Percentiles rank a stretch among this genome's conserved stretches.
Conservation (phyloP, 2,797 vertebrate genomes). For the Propithecus perrieri region DNA sequence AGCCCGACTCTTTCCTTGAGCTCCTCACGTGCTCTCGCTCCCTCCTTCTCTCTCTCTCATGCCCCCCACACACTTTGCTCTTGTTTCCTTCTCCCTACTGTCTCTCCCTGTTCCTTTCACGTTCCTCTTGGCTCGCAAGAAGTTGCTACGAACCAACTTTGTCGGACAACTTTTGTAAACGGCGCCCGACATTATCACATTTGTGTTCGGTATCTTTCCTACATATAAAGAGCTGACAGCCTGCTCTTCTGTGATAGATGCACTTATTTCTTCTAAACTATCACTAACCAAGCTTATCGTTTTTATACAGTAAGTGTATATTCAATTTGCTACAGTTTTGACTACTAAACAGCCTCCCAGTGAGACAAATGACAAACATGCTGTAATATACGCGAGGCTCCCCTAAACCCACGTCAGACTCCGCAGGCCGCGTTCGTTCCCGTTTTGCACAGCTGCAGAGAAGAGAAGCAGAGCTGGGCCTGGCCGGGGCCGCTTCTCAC, state of each 20-base stretch:
- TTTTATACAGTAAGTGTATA: slow-evolving; percentile 88
- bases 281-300: slow-evolving; percentile 89
- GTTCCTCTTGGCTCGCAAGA: background rate
- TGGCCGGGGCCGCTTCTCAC: background rate
- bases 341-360: slow-evolving; percentile 86
- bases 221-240: slow-evolving; percentile 85
- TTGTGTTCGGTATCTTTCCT: slow-evolving; percentile 84
- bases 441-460: slow-evolving; percentile 47
- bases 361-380: slow-evolving; percentile 86
- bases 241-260: slow-evolving; percentile 87
- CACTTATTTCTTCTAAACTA: slow-evolving; percentile 88
- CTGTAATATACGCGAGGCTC: slow-evolving; percentile 74
- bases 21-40: background rate
- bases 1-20: slow-evolving; percentile 36
- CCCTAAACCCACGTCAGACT: slow-evolving; percentile 70
- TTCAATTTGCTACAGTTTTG: slow-evolving; percentile 88
- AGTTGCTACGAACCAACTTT: slow-evolving; percentile 78
- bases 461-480: background rate
- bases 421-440: slow-evolving; percentile 24
- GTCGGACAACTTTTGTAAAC: slow-evolving; percentile 78
- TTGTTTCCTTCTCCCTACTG: background rate
- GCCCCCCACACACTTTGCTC: background rate
- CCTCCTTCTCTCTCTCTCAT: background rate
- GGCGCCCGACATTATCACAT: slow-evolving; percentile 79
- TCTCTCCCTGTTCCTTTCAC: background rate